Base-by-base conservation (phyloP, 2,797 vertebrate species). In the Silurus aristotelis region DNA sequence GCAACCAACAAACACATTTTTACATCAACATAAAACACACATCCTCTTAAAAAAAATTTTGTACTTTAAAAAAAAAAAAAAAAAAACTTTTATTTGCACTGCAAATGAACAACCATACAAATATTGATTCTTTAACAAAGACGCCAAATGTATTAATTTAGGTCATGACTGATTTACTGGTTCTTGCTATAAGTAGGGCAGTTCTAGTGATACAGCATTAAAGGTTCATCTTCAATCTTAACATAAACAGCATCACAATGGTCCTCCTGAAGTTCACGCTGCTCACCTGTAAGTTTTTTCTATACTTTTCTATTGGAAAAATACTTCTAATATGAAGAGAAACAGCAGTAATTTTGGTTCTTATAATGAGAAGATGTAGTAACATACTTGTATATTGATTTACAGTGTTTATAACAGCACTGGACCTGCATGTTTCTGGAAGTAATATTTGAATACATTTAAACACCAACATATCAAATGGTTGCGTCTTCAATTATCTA, bases 201-300 rank as follows among this genome's bases (percentile, higher is more conserved):
- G 43, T 72, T 72, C 8, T 31, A 12, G 8, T 48, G 43, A 10
- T 48, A 2, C 70, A 72, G 43, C 5, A 1, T 20, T 72, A 31
- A 70, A 70, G 15, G 46, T 72, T 48, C 13, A 25, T 12, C 20
- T 25, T 55, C 6, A 27, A 27, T 52, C 0, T 27, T 15, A 22
- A 75, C 52, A 1, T 15, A 31, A 17, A n/a, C 55, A 63, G 60
- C 52, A 70, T 56, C 20, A 10, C 48, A 52, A 70, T 55, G 52
- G 43, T 82, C 55, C 20, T 71, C 67, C 55, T 82, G 67, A 60
- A 38, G 68, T 55, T 82, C 25, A 46, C 67, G 5, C 14, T 82
- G 22, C 22, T 82, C 27, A 71, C 17, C 27, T 71, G 80, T 72
- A 82, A 25, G 80, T 71, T 58, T 70, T 38, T 38, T 43, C 31